Conservation (phyloP, 2,888 invertebrate genomes). For the Acronicta leporina region DNA sequence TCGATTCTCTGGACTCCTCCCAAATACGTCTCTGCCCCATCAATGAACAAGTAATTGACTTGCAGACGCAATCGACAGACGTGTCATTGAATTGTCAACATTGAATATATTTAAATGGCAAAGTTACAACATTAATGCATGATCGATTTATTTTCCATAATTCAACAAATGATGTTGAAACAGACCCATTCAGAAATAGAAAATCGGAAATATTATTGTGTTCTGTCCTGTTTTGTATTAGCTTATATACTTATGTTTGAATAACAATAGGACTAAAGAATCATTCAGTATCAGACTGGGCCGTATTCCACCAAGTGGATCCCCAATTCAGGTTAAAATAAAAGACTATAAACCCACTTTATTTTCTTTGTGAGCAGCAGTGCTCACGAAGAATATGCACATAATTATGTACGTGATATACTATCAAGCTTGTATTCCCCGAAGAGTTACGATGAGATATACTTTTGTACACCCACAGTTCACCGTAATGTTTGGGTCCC, state of each 20-base stretch:
- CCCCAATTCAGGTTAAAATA: too few relatives aligned
- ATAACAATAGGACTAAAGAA: too few relatives aligned
- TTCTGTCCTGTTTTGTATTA: background rate
- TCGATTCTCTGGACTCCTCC: background rate
- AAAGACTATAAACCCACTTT: too few relatives aligned
- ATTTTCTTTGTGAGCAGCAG: too few relatives aligned
- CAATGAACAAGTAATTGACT: conserved; percentile 30
- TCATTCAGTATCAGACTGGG: too few relatives aligned
- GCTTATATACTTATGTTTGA: background rate
- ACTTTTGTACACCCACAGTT: too few relatives aligned
- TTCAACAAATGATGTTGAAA: conserved; percentile 4
- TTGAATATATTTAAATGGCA: conserved; percentile 11
- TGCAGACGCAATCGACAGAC: conserved; percentile 15
- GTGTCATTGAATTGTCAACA: conserved; percentile 18
- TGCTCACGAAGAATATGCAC: too few relatives aligned
- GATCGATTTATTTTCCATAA: conserved; percentile 16
- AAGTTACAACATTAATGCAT: conserved; percentile 4
- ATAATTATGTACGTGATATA: too few relatives aligned
- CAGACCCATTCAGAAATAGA: conserved; percentile 12
- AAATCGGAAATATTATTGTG: conserved; percentile 1
- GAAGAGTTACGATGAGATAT: too few relatives aligned
- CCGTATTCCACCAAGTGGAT: too few relatives aligned
- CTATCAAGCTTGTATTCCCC: too few relatives aligned
- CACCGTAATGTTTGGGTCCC: too few relatives aligned
- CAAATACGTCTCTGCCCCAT: conserved; percentile 1